phyloP scores from a whole-genome alignment of 2,113 vertebrate genomes.

The Phocoena phocoena region DNA sequence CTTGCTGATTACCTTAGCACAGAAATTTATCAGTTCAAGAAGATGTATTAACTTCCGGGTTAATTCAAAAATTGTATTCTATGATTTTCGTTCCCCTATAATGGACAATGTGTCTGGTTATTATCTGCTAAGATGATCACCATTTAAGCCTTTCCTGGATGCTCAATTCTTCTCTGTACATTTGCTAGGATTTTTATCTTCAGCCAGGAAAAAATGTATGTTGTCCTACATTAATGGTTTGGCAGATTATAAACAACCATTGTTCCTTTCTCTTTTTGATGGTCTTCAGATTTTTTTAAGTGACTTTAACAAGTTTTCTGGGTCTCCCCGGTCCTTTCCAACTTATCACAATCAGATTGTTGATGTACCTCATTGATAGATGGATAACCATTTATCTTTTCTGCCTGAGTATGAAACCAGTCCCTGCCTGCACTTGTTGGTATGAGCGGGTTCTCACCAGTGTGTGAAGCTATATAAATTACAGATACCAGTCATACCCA shows the following conservation, averaged over 20 bases:
- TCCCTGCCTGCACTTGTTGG: not conserved
- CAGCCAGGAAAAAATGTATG: not conserved
- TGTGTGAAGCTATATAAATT: not conserved
- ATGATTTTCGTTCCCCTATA: slow-evolving; percentile 26
- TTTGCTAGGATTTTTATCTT: slow-evolving; percentile 44
- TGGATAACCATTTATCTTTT: not conserved
- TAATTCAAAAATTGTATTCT: slow-evolving; percentile 60
- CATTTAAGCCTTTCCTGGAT: not conserved
- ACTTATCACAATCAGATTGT: not conserved
- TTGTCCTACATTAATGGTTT: slow-evolving; percentile 11
- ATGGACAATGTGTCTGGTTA: not conserved
- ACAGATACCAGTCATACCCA: not conserved
- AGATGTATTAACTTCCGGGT: slow-evolving; percentile 72
- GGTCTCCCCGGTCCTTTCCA: slow-evolving; percentile 7
- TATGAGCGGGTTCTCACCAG: not conserved
- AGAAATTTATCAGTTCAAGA: slow-evolving; percentile 65
- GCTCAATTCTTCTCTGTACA: slow-evolving; percentile 34
- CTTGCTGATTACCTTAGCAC: slow-evolving; percentile 72
- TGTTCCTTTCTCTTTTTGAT: slow-evolving; percentile 20
- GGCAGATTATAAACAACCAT: not conserved
- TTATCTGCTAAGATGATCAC: not conserved
- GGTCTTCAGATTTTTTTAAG: slow-evolving; percentile 37
- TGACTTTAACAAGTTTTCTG: slow-evolving; percentile 5
- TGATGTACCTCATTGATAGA: slow-evolving; percentile 5
- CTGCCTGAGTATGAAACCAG: not conserved